Conservation (phyloP, 1,140 invertebrate species). For the Procambarus virginalis region DNA sequence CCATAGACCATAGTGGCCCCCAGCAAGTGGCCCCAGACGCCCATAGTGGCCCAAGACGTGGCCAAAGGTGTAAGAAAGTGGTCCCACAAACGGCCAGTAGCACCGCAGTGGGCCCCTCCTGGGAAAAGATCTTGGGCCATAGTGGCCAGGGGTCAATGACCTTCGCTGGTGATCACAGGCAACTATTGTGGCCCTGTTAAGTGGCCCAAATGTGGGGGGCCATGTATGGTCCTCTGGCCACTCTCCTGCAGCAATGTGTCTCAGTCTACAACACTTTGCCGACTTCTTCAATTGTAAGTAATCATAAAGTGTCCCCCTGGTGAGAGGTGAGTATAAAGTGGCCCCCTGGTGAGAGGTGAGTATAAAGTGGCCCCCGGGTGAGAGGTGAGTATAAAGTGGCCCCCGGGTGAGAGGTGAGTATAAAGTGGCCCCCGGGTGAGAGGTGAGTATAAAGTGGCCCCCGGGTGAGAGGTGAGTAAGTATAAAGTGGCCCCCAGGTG, state of each 20-base stretch:
- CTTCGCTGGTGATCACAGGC: neutral
- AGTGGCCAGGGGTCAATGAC: neutral
- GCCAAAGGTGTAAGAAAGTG: neutral
- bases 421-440: too few relatives aligned
- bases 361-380: too few relatives aligned
- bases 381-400: too few relatives aligned
- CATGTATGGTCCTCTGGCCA: neutral
- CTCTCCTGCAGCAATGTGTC: slow-evolving; percentile 25
- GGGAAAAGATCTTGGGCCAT: neutral
- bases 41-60: neutral
- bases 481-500: too few relatives aligned
- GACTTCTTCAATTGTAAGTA: slow-evolving; percentile 49
- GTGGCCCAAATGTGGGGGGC: neutral
- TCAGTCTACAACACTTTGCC: slow-evolving; percentile 31
- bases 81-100: neutral
- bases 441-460: too few relatives aligned
- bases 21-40: too few relatives aligned
- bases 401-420: too few relatives aligned
- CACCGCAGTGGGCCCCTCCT: neutral
- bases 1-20: too few relatives aligned
- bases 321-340: neutral
- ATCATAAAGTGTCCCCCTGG: too few relatives aligned
- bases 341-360: too few relatives aligned
- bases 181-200: neutral
- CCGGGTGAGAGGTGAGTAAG: too few relatives aligned